phyloP scores from a whole-genome alignment of 2,797 vertebrate genomes.

The Neosilurus hyrtlii region DNA sequence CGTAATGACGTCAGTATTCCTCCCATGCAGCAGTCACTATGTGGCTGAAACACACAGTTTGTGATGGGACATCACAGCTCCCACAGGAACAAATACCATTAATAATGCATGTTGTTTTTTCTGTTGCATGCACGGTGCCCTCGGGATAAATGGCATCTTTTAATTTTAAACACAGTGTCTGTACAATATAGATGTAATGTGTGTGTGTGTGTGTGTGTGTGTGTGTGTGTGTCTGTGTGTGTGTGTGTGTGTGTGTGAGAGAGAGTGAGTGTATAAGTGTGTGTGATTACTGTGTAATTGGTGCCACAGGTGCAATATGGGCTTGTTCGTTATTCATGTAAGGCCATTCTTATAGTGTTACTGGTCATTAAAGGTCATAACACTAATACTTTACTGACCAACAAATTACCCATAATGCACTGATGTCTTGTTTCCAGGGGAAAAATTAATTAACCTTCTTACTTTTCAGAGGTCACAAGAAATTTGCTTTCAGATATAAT shows the following conservation, averaged over 20 bases:
- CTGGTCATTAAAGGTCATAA: not conserved
- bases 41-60: slow-evolving; percentile 1
- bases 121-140: not conserved
- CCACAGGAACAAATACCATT: not conserved
- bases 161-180: not conserved
- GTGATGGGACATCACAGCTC: not conserved
- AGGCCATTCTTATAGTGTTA: not conserved
- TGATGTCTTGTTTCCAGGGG: too few species aligned
- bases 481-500: too few species aligned
- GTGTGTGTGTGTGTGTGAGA: not conserved
- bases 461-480: not conserved
- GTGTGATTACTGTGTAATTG: not conserved
- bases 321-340: not conserved
- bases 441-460: not conserved
- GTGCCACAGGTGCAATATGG: not conserved
- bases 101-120: not conserved
- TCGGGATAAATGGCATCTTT: slow-evolving; percentile 1
- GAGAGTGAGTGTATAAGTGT: too few species aligned
- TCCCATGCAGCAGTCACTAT: not conserved
- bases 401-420: too few species aligned
- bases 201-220: not conserved
- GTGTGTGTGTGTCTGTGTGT: not conserved
- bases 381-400: not conserved
- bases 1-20: not conserved
- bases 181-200: not conserved